A percentile compares a stretch with the other conserved stretches of the same genome.
phyloP scores from a whole-genome alignment of 2,113 vertebrate species.

The Dicaeum eximium region DNA sequence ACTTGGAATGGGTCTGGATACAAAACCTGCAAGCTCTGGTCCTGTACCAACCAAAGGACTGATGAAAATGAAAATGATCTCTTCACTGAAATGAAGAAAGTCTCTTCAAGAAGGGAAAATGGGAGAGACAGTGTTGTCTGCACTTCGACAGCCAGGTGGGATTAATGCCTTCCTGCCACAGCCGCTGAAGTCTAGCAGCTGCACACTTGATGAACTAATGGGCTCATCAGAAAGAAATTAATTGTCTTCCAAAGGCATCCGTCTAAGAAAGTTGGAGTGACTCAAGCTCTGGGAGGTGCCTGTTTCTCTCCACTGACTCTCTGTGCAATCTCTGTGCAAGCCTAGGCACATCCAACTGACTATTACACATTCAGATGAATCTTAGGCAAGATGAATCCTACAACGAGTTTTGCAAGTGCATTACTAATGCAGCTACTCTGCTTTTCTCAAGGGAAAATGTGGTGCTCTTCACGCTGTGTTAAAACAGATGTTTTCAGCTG shows the following conservation, averaged over 20 bases:
- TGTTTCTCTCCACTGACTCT: background rate
- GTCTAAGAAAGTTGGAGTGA: background rate
- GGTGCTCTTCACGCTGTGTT: background rate
- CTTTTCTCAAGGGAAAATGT: constrained; percentile 45
- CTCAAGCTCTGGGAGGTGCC: constrained; percentile 13
- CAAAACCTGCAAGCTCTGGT: background rate
- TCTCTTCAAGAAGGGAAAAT: background rate
- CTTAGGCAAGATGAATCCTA: constrained; percentile 29
- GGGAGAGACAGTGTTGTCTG: background rate
- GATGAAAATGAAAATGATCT: background rate
- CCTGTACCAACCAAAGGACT: background rate
- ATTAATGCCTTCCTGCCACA: background rate
- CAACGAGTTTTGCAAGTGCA: constrained; percentile 45
- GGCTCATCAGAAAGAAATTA: background rate
- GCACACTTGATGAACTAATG: background rate
- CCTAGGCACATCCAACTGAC: background rate
- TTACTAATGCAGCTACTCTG: background rate
- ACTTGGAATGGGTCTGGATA: background rate
- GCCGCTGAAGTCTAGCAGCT: background rate
- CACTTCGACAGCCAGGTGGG: background rate
- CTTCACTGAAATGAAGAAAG: background rate
- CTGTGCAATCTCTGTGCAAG: background rate
- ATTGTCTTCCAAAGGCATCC: background rate
- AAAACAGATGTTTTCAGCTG: background rate
- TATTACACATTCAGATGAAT: constrained; percentile 22